These are phyloP conservation scores for Corythoichthys intestinalis DNA, from an alignment of 2,113 vertebrate genomes.

Conservation along the genomic window DNA sequence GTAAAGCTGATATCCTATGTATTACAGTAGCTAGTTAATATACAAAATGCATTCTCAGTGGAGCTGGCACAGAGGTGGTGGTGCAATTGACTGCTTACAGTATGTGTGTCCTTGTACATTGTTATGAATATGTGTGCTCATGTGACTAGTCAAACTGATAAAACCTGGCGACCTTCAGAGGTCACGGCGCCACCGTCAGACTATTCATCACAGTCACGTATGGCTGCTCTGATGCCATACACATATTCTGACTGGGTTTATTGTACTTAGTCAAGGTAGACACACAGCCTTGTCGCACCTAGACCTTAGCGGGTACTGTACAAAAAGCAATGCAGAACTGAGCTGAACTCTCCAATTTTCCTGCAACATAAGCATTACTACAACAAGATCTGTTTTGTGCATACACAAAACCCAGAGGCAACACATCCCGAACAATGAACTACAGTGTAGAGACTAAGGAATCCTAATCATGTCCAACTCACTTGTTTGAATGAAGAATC, in stretches of 20 bases:
- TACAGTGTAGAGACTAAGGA: background rate
- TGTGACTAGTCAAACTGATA: constrained; percentile 48
- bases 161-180: constrained; percentile 55
- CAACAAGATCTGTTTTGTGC: background rate
- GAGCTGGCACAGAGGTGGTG: constrained; percentile 23
- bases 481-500: background rate
- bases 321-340: background rate
- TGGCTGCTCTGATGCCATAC: constrained; percentile 29
- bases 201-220: constrained; percentile 51
- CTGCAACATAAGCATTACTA: constrained; percentile 1
- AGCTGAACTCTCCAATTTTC: background rate
- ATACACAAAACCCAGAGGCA: background rate
- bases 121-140: constrained; percentile 32
- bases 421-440: background rate
- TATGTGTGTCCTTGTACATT: constrained; percentile 11
- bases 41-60: constrained; percentile 15
- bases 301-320: background rate
- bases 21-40: constrained; percentile 39
- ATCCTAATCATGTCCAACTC: constrained; percentile 4
- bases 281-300: constrained; percentile 22
- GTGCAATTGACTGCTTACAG: constrained; percentile 31
- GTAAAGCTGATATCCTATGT: constrained; percentile 32
- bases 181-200: constrained; percentile 38
- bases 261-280: constrained; percentile 42
- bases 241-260: constrained; percentile 22